Base-by-base conservation (phyloP, 2,113 vertebrate species). In the Callipepla californica region DNA sequence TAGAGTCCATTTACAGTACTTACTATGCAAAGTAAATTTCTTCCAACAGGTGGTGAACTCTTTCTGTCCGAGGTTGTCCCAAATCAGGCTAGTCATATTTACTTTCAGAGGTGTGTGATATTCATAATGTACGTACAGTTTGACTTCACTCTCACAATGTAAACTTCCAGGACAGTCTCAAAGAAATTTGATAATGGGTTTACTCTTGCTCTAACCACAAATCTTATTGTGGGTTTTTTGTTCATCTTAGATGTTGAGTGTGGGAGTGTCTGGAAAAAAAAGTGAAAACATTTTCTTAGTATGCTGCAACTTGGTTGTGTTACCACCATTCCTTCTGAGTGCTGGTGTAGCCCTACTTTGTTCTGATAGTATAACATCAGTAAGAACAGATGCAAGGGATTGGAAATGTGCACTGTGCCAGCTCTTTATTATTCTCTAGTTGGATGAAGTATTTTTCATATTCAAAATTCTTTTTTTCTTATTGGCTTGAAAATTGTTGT, bases 191-290 rank as follows among this genome's bases (percentile, higher is more conserved):
- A 47, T 53, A 74, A 80, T 22, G 22, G n/a, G 9, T 87, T 95
- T 95, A 53, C 59, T 92, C 76, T 82, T 75, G n/a, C 59, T 6
- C 6, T 73, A 48, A 73, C 88, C 67, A 28, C 85, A 93, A 89
- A 82, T 40, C 30, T 81, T 85, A 25, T 11, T 53, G 79, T 47
- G n/a, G 40, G n/a, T 73, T 23, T 90, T 81, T 17, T 85, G 30
- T 40, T 87, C 22, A 9, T 51, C 26, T 68, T 57, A 40, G 32
- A 21, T 55, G n/a, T 23, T n/a, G 30, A 45, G 7, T 38, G 47
- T 85, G 70, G 57, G 38, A 84, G 45, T 5, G 16, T 32, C 28
- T 72, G 67, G 67, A 85, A 82, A n/a, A 70, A 87, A 61, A 87
- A 69, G 20, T 36, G 9, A 57, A 81, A 75, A 47, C 42, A 26